These are phyloP conservation scores for Octopus bimaculoides DNA, from an alignment of 1,140 invertebrate species.

Conservation along the genomic window DNA sequence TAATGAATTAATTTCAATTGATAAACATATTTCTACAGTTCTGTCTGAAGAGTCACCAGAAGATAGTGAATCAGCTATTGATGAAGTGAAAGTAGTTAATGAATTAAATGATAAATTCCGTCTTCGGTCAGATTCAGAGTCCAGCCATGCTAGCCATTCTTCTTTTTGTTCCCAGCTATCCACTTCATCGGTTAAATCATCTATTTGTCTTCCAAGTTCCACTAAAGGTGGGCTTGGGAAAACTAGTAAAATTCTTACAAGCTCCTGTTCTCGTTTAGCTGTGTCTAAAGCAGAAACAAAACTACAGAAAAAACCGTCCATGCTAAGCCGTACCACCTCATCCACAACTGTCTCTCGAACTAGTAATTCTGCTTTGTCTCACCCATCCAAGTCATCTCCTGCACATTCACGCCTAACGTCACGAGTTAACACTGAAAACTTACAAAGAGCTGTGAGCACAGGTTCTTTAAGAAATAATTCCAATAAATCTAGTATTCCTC, in stretches of 20 bases:
- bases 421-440: not conserved
- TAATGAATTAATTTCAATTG: no score
- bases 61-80: not conserved
- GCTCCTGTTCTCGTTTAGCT: not conserved
- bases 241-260: not conserved
- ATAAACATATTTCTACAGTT: not conserved
- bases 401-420: not conserved
- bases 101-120: constrained; percentile 3
- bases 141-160: constrained; percentile 5
- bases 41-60: not conserved
- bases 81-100: constrained; percentile 1
- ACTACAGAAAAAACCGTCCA: not conserved
- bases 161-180: constrained; percentile 5
- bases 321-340: not conserved
- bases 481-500: not conserved
- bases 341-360: not conserved
- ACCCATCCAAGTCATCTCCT: not conserved
- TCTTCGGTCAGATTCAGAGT: not conserved
- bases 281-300: not conserved
- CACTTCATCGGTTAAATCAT: not conserved
- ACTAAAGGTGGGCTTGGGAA: not conserved
- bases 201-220: not conserved
- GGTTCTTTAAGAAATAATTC: not conserved
- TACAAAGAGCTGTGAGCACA: constrained; percentile 3
- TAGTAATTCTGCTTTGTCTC: constrained; percentile 1